These are phyloP conservation scores for Subacronicta megacephala DNA, from an alignment of 2,888 invertebrate species.

Conservation along the genomic window DNA sequence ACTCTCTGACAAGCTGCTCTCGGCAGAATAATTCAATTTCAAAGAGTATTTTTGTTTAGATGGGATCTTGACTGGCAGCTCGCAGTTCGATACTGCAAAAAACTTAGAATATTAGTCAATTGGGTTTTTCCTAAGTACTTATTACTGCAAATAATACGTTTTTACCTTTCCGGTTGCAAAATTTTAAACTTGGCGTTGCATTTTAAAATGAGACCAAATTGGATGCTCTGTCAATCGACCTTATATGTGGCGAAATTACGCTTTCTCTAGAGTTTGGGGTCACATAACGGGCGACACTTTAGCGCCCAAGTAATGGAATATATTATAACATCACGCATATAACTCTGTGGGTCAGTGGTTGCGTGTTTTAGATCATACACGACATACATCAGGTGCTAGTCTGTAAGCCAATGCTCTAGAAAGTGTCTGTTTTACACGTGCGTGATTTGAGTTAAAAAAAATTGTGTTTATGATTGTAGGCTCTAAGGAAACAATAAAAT, in stretches of 20 bases:
- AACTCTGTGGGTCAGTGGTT: constrained; percentile 33
- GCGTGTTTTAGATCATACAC: constrained; percentile 49
- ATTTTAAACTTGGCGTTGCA: not conserved
- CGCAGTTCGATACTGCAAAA: too few species aligned
- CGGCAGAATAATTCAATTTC: not conserved
- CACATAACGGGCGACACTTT: constrained; percentile 67
- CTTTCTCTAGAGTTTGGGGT: constrained; percentile 74
- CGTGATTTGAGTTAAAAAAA: not conserved
- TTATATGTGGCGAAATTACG: constrained; percentile 65
- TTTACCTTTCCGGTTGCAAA: too few species aligned
- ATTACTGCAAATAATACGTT: too few species aligned
- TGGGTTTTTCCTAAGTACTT: too few species aligned
- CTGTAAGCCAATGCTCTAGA: constrained; percentile 10
- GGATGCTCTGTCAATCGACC: constrained; percentile 36
- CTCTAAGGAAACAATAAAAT: not conserved
- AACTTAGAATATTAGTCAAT: too few species aligned
- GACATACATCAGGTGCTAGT: constrained; percentile 10
- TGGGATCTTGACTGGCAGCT: not conserved
- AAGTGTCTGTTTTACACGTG: constrained; percentile 1
- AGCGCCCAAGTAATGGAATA: constrained; percentile 53
- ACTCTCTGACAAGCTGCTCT: not conserved
- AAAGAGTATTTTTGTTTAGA: not conserved
- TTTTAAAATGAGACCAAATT: constrained; percentile 20
- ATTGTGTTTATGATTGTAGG: not conserved
- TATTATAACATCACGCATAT: constrained; percentile 43